phyloP scores from a whole-genome alignment of 1,140 invertebrate genomes.

The Leptoteleia sp. region DNA sequence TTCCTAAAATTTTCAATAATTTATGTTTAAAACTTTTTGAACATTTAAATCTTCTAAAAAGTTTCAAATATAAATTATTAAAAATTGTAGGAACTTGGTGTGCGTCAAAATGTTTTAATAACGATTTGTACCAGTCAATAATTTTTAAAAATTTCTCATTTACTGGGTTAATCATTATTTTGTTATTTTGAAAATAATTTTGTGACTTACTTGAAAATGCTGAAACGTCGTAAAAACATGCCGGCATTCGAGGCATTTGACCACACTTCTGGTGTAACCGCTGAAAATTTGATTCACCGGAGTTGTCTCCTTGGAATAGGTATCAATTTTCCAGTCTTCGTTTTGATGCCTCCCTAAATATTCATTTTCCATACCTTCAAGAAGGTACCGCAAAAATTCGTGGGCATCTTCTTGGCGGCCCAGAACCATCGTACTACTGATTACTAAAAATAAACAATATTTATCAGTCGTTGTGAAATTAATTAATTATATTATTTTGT shows the following conservation, averaged over 20 bases:
- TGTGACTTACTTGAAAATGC: slow-evolving; percentile 85
- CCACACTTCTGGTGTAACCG: slow-evolving; percentile 96
- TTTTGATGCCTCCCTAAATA: slow-evolving; percentile 87
- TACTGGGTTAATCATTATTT: no score
- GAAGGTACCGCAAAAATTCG: slow-evolving; percentile 95
- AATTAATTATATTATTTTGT: no score
- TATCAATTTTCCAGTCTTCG: slow-evolving; percentile 87
- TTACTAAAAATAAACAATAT: slow-evolving; percentile 78
- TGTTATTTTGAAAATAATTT: no score
- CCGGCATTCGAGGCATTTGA: slow-evolving; percentile 90
- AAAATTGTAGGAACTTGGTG: no score
- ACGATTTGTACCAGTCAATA: no score
- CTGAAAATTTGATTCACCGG: slow-evolving; percentile 98
- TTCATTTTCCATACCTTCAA: slow-evolving; percentile 96
- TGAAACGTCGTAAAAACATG: slow-evolving; percentile 94
- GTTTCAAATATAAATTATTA: no score
- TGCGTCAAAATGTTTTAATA: no score
- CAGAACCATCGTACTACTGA: slow-evolving; percentile 94
- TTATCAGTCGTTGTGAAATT: background rate
- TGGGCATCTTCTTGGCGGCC: slow-evolving; percentile 98
- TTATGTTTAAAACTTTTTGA: no score
- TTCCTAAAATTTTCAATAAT: no score
- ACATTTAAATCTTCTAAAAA: no score
- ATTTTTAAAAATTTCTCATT: no score
- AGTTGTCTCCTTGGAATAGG: slow-evolving; percentile 96